phyloP scores from a whole-genome alignment of 2,888 invertebrate genomes.

The Dryomyza anilis region DNA sequence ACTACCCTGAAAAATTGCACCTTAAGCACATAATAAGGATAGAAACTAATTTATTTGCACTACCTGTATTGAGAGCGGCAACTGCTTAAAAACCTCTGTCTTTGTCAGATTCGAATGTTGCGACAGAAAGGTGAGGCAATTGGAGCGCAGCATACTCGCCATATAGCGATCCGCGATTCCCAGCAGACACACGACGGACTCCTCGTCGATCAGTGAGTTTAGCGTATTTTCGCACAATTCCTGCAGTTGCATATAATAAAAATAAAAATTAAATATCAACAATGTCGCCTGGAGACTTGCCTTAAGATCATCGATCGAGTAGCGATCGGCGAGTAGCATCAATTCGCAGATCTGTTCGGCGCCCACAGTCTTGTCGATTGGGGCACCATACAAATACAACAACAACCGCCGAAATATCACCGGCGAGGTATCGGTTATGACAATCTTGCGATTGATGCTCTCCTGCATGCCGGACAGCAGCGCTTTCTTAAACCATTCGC shows the following conservation, averaged over 20 bases:
- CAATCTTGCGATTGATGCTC: conserved; percentile 72
- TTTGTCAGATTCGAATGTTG: conserved; percentile 53
- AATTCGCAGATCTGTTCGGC: conserved; percentile 69
- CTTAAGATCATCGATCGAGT: conserved; percentile 69
- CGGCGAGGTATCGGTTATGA: conserved; percentile 70
- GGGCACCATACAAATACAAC: conserved; percentile 70
- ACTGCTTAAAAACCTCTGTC: conserved; percentile 53
- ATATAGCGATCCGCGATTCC: conserved; percentile 72
- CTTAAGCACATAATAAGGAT: too few species aligned
- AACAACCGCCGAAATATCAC: conserved; percentile 68
- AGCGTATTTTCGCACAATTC: conserved; percentile 69
- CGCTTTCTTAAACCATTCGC: conserved; percentile 74
- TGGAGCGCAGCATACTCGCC: conserved; percentile 59
- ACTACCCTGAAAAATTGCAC: too few species aligned
- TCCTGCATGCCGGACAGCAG: conserved; percentile 74
- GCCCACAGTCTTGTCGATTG: conserved; percentile 62
- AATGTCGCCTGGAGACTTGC: conserved; percentile 29
- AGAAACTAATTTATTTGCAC: too few species aligned
- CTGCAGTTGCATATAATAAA: conserved; percentile 46
- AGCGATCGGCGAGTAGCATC: conserved; percentile 69
- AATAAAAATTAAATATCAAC: neutral
- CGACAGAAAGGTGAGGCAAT: conserved; percentile 55
- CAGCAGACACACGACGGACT: conserved; percentile 69
- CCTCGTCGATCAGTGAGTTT: conserved; percentile 67
- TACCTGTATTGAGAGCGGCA: conserved; percentile 54